phyloP scores from a whole-genome alignment of 2,797 vertebrate genomes.

The Borostomias antarcticus region DNA sequence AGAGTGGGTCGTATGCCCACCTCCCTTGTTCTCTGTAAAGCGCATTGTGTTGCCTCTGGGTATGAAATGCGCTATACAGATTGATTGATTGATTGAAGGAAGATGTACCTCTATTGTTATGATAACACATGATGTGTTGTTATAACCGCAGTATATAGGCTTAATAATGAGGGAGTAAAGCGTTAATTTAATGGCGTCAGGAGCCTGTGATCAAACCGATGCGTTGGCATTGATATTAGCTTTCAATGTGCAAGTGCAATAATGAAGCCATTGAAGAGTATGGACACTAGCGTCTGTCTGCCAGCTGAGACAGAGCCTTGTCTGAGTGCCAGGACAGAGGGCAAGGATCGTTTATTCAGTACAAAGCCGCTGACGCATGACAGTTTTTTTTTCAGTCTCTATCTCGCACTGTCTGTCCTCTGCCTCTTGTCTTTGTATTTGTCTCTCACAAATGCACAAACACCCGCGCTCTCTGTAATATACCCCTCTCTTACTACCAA shows the following conservation, averaged over 20 bases:
- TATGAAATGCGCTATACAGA: too few species aligned
- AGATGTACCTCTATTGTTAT: too few species aligned
- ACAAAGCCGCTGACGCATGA: constrained; percentile 2
- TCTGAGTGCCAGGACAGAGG: constrained; percentile 1
- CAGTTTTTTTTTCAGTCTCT: not conserved
- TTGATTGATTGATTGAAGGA: too few species aligned
- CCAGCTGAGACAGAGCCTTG: not conserved
- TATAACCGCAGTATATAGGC: not conserved
- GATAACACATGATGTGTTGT: not conserved
- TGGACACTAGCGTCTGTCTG: not conserved
- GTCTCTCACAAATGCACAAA: not conserved
- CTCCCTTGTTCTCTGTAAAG: too few species aligned
- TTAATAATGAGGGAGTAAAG: not conserved
- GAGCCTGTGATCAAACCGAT: not conserved
- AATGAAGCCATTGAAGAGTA: not conserved
- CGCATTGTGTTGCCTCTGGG: too few species aligned
- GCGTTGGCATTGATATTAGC: not conserved
- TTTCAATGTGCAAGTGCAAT: not conserved
- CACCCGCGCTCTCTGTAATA: not conserved
- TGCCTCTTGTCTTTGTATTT: not conserved
- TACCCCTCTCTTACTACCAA: not conserved
- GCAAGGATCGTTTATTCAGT: not conserved
- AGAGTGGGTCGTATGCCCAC: too few species aligned
- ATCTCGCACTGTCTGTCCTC: not conserved
- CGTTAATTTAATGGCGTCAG: not conserved